Evolutionary conservation across 1,140 invertebrate species (phyloP).

Genomic region (Wiebesia pumilae): DNA sequence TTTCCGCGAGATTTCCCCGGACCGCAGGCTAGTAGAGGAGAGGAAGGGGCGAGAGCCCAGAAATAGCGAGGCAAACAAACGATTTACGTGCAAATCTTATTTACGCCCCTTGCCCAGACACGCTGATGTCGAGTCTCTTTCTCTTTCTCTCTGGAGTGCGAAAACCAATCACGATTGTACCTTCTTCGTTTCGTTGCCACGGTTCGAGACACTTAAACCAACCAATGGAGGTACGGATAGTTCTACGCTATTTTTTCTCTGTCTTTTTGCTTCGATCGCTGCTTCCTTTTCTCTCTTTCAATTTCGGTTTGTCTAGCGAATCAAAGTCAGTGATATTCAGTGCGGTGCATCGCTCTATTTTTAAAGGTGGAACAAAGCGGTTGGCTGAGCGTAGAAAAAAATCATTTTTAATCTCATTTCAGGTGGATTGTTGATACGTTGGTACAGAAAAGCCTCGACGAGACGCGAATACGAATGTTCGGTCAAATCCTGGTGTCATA

Average conservation of each 20-base stretch:
- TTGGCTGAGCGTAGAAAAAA: not conserved
- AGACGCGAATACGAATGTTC: too few relatives aligned
- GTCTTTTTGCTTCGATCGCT: not conserved
- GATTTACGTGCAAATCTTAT: conserved; percentile 65
- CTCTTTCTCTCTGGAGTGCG: conserved; percentile 43
- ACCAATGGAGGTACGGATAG: conserved; percentile 31
- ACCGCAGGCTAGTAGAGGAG: not conserved
- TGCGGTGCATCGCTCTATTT: not conserved
- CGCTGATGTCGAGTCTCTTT: conserved; percentile 32
- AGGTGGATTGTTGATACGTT: not conserved
- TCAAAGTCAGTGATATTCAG: conserved; percentile 36
- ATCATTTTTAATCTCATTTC: not conserved
- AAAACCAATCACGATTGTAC: conserved; percentile 55
- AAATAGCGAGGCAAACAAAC: conserved; percentile 57
- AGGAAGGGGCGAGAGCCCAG: not conserved
- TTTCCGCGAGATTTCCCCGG: conserved; percentile 39
- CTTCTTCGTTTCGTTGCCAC: conserved; percentile 45
- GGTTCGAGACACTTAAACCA: conserved; percentile 33
- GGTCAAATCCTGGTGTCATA: too few relatives aligned
- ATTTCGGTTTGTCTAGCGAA: conserved; percentile 36
- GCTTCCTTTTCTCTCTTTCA: conserved; percentile 34
- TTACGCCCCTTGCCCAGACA: conserved; percentile 54
- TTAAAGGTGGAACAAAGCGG: not conserved
- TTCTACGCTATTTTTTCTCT: not conserved
- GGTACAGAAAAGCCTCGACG: too few relatives aligned